Evolutionary conservation across 2,888 invertebrate species (phyloP), one percentile per base, ranked within the genome.

Genomic region (Rhogogaster chlorosoma): DNA sequence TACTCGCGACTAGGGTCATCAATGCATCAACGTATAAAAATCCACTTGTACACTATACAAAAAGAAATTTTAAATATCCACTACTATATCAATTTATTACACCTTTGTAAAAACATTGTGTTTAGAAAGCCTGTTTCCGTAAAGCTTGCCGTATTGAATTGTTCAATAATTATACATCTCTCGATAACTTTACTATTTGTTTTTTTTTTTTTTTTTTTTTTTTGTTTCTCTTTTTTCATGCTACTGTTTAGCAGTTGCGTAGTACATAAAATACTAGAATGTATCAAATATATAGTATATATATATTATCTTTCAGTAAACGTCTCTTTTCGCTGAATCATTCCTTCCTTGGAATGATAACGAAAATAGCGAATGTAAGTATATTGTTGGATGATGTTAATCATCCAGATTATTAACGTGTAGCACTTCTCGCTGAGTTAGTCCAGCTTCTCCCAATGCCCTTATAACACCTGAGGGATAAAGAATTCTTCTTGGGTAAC

Each of bases 371-470:
- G 75, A 84, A 84, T 73, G 73, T 71, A 73, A 53, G 84, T 84
- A 83, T 38, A 32, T 71, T 22, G 26, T 84, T 67, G 45, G 67
- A 80, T 53, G 64, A 42, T 36, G 88, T 92, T 92, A 93, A 89
- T 93, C 99, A 91, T 99, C 99, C 91, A 98, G 95, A 94, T 99
- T 99, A 91, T 98, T 98, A 67, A 99, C 97, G 94, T 99, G 99
- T 75, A 99, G 95, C 92, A 99, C 98, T 94, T 99, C 99, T 84
- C 98, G 96, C 93, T 97, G 97, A 88, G 97, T 97, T 61, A 99
- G 95, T 29, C 99, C 99, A 32, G 96, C 97, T 86, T 97, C 96
- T 86, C 94, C 94, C 83, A 99, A 95, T 36, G 96, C 96, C 84
- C 94, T 93, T 7, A 95, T 94, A 70, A 94, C 94, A 77, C 94